Evolutionary conservation across 30 jellyfish, hydroid and myxozoan species (phyloP), one percentile per base, ranked within the genome.

Genomic region (Morbakka virulenta): DNA sequence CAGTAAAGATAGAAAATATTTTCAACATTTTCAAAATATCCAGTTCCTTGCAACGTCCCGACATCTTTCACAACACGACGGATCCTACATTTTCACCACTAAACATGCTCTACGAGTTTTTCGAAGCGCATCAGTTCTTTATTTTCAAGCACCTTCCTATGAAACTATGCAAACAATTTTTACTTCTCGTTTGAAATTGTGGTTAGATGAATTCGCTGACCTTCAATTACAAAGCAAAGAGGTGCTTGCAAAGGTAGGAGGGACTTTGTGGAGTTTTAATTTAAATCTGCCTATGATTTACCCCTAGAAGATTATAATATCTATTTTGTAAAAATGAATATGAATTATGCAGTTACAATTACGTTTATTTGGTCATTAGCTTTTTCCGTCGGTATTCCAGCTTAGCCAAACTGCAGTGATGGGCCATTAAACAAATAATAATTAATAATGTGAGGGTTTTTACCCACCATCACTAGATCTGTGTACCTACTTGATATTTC

Each of bases 171-270:
- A 12, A 27, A 31, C 90, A n/a, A 32, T 87, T 14, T 87, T 79
- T 76, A 64, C 94, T 21, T 50, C 80, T 52, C 69, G 65, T 24
- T 87, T 67, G 74, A 75, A 80, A 67, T 62, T 86, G 12, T 87
- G 96, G 96, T 80, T 87, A 28, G 85, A 80, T 48, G 89, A 76
- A 35, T 87, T 79, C 77, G 83, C 95, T 9, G 85, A 80, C 25
- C 66, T 71, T 29, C 79, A 84, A 30, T 65, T 87, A 25, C 86
- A 92, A 0, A 84, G 73, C 27, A 78, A 64, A 2, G 92, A 87
- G 27, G 74, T 85, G n/a, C 57, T 87, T 28, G 84, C 96, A 21
- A 72, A 79, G 92, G 96, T 78, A 53, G 21, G 75, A 3, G 23
- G 47, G 24, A 11, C 27, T 30, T 1, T 76, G 33, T 3, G 32